phyloP scores from a whole-genome alignment of 2,888 invertebrate genomes.

The Sarcophaga subvicina region DNA sequence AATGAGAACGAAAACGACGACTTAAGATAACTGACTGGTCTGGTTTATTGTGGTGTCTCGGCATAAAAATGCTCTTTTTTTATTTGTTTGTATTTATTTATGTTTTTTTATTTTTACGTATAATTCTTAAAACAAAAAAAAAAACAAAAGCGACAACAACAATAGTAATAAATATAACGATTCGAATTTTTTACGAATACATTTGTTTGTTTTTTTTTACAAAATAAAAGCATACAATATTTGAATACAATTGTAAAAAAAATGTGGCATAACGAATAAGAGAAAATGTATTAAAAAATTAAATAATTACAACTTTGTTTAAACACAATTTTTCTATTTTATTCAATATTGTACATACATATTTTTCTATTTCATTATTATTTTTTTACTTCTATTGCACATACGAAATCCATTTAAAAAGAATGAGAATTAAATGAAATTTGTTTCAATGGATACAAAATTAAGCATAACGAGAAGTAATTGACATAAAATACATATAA shows the following conservation, averaged over 20 bases:
- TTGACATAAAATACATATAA: too few species aligned
- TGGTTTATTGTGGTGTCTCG: slow-evolving; percentile 44
- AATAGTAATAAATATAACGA: slow-evolving; percentile 11
- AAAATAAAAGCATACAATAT: not conserved
- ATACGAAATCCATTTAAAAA: too few species aligned
- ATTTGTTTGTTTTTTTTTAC: not conserved
- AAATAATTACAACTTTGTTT: slow-evolving; percentile 42
- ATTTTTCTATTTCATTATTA: not conserved
- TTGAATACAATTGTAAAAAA: not conserved
- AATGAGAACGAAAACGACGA: slow-evolving; percentile 33
- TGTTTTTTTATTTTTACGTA: slow-evolving; percentile 36
- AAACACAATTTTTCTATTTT: not conserved
- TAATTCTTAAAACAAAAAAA: slow-evolving; percentile 21
- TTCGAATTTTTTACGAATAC: slow-evolving; percentile 45
- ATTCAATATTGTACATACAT: not conserved
- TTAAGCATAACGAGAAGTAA: too few species aligned
- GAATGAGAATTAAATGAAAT: too few species aligned
- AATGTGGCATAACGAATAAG: slow-evolving; percentile 9
- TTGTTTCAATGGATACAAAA: too few species aligned
- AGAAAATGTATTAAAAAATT: slow-evolving; percentile 26
- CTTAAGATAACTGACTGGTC: slow-evolving; percentile 51
- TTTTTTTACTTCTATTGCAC: too few species aligned
- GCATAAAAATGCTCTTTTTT: slow-evolving; percentile 49
- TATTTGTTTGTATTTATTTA: slow-evolving; percentile 33
- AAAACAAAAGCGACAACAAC: not conserved